These are phyloP conservation scores for Neodiprion lecontei DNA, from an alignment of 1,140 invertebrate genomes.

Conservation along the genomic window DNA sequence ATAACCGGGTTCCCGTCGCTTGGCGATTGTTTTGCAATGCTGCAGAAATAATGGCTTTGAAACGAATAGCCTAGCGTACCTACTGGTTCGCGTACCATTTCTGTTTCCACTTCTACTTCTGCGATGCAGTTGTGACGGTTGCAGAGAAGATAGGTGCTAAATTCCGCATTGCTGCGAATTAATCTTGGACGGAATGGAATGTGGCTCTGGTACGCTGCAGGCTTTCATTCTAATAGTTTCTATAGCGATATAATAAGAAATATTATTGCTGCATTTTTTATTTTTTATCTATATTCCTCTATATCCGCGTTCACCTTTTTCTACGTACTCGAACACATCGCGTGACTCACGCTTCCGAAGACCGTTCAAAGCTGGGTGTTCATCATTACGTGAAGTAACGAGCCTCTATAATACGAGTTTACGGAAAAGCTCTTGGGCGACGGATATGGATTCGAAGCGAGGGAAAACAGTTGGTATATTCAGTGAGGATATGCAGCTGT, in stretches of 20 bases:
- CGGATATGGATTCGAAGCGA: no score
- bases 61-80: not conserved
- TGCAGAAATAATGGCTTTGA: slow-evolving; percentile 1
- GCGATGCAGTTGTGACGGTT: not conserved
- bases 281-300: not conserved
- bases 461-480: no score
- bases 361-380: no score
- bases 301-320: no score
- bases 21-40: slow-evolving; percentile 4
- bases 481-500: no score
- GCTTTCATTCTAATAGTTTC: slow-evolving; percentile 7
- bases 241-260: not conserved
- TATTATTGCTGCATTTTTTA: not conserved
- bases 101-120: not conserved
- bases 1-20: not conserved
- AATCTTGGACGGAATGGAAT: slow-evolving; percentile 7
- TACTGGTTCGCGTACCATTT: not conserved
- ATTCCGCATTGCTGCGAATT: not conserved
- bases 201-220: not conserved
- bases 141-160: not conserved
- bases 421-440: no score
- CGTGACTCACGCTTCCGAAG: no score
- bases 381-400: no score
- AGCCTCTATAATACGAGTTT: no score
- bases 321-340: no score